These are phyloP conservation scores for Protaetia brevitarsis DNA, from an alignment of 1,140 invertebrate species.

Conservation along the genomic window DNA sequence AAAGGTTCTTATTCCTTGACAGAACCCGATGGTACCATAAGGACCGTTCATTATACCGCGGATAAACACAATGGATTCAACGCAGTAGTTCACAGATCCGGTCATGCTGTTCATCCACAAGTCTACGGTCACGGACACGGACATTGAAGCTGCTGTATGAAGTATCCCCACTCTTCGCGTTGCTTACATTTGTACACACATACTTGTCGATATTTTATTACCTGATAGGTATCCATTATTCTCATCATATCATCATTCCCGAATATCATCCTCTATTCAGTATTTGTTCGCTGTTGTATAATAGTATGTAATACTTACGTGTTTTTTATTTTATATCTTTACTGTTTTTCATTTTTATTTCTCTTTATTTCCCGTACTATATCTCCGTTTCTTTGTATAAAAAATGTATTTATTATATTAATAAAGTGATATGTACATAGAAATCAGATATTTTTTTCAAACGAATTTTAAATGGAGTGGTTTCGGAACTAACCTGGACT, in stretches of 20 bases:
- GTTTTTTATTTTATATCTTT: constrained; percentile 5
- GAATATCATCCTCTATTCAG: not conserved
- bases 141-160: not conserved
- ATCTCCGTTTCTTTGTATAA: not conserved
- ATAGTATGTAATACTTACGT: constrained; percentile 10
- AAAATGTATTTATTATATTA: constrained; percentile 19
- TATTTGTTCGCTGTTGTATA: constrained; percentile 11
- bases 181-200: too few species aligned
- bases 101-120: constrained; percentile 4
- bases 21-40: not conserved
- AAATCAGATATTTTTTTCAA: too few species aligned
- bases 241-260: not conserved
- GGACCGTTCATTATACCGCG: not conserved
- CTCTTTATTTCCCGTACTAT: not conserved
- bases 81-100: not conserved
- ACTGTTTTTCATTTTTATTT: too few species aligned
- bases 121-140: constrained; percentile 6
- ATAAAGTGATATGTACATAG: constrained; percentile 18
- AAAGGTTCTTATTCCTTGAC: not conserved
- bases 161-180: too few species aligned
- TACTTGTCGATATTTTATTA: too few species aligned
- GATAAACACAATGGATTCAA: constrained; percentile 8
- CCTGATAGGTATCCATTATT: not conserved
- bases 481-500: too few species aligned
- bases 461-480: too few species aligned